phyloP scores from a whole-genome alignment of 2,113 vertebrate genomes.

The Xenopus borealis region DNA sequence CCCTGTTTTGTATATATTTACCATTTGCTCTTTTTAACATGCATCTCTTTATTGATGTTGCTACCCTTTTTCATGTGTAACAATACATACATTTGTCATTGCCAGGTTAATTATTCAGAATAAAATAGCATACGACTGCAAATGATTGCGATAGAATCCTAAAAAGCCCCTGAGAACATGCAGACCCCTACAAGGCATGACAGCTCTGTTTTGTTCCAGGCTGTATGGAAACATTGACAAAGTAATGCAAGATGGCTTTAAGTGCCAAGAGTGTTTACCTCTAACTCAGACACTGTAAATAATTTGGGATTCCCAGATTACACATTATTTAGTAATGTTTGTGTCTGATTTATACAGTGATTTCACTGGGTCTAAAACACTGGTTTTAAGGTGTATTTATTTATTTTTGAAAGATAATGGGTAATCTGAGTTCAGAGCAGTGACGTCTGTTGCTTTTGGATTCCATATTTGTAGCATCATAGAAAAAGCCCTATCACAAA shows the following conservation, averaged over 20 bases:
- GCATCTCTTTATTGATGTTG: too few species aligned
- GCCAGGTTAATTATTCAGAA: too few species aligned
- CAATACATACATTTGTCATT: too few species aligned
- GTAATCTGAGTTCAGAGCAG: background rate
- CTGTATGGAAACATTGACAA: constrained; percentile 14
- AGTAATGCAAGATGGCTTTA: constrained; percentile 28
- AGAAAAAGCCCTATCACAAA: background rate
- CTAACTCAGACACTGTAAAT: background rate
- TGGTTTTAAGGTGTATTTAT: background rate
- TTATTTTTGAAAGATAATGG: background rate
- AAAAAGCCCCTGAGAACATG: too few species aligned
- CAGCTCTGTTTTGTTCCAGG: constrained; percentile 25
- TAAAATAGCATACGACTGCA: too few species aligned
- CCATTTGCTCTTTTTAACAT: too few species aligned
- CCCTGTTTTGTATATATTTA: too few species aligned
- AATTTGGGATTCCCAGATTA: background rate
- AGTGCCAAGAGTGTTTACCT: constrained; percentile 5
- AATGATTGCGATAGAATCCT: too few species aligned
- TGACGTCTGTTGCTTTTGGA: background rate
- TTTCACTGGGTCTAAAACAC: background rate
- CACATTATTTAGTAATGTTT: constrained; percentile 10
- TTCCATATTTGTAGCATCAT: background rate
- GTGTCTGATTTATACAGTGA: background rate
- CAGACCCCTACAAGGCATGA: background rate
- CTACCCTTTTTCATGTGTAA: too few species aligned